Conservation (phyloP, 1,140 invertebrate species). For the Amphibalanus amphitrite region DNA sequence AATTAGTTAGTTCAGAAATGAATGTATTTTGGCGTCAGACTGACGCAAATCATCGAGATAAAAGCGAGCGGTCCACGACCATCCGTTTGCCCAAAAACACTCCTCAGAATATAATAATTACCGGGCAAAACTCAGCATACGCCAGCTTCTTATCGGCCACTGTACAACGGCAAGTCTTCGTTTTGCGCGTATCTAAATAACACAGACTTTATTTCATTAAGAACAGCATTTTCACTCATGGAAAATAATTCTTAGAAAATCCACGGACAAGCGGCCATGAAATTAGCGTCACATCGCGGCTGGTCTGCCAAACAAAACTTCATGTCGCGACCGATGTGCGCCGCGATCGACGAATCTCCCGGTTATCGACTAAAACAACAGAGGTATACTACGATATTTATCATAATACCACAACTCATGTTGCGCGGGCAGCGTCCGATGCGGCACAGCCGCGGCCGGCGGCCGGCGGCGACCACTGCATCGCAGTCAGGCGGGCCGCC, state of each 20-base stretch:
- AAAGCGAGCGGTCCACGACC: no score
- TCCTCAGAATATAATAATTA: no score
- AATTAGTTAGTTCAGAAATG: no score
- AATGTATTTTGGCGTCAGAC: no score
- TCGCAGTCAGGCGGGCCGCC: neutral
- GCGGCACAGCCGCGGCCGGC: no score
- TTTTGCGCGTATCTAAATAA: neutral
- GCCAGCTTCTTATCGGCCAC: no score
- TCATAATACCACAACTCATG: neutral
- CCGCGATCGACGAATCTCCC: neutral
- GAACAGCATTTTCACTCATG: neutral
- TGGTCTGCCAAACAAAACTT: neutral
- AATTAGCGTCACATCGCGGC: neutral
- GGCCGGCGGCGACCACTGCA: no score
- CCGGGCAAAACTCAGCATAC: no score
- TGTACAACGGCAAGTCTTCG: no score
- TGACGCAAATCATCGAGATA: no score
- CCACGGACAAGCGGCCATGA: neutral
- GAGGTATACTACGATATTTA: slow-evolving; percentile 1
- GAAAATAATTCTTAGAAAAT: neutral
- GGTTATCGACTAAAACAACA: neutral
- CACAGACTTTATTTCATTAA: slow-evolving; percentile 1
- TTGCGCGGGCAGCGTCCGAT: neutral
- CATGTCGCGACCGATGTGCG: neutral
- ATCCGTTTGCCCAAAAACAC: no score